A percentile compares a stretch with the other conserved stretches of the same genome.
phyloP scores from a whole-genome alignment of 2,113 vertebrate genomes.

The Myotis davidii region DNA sequence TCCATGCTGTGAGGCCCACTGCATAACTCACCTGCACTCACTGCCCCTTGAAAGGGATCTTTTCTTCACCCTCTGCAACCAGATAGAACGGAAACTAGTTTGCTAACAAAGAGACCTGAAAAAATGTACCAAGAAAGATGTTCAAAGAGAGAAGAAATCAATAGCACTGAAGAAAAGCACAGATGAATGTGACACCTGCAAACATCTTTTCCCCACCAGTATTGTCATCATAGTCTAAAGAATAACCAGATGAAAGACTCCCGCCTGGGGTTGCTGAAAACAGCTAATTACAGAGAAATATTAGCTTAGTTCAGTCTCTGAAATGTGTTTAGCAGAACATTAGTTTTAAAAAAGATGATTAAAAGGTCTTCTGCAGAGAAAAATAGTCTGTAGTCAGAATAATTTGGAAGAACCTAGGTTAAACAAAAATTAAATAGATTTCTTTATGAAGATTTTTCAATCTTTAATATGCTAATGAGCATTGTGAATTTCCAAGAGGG shows the following conservation, averaged over 20 bases:
- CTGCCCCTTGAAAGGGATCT: constrained; percentile 20
- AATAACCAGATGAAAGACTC: constrained; percentile 44
- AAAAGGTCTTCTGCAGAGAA: constrained; percentile 51
- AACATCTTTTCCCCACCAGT: neutral
- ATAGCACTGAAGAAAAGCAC: neutral
- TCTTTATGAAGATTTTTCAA: neutral
- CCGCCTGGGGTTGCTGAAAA: neutral
- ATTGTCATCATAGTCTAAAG: constrained; percentile 47
- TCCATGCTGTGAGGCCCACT: neutral
- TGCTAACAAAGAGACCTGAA: constrained; percentile 45
- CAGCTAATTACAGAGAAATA: constrained; percentile 65
- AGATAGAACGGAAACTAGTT: neutral
- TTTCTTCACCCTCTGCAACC: constrained; percentile 53
- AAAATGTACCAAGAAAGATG: constrained; percentile 42
- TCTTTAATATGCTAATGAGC: constrained; percentile 63
- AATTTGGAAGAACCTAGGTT: neutral
- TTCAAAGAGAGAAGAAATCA: constrained; percentile 56
- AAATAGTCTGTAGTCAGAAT: constrained; percentile 49
- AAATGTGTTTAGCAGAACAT: neutral
- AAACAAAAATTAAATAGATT: constrained; percentile 27
- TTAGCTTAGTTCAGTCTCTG: constrained; percentile 41
- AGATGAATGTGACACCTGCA: constrained; percentile 71
- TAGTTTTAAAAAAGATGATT: constrained; percentile 67
- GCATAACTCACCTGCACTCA: constrained; percentile 28
- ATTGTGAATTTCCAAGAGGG: constrained; percentile 5